phyloP scores from a whole-genome alignment of 2,113 vertebrate genomes.

The Lathamus discolor region DNA sequence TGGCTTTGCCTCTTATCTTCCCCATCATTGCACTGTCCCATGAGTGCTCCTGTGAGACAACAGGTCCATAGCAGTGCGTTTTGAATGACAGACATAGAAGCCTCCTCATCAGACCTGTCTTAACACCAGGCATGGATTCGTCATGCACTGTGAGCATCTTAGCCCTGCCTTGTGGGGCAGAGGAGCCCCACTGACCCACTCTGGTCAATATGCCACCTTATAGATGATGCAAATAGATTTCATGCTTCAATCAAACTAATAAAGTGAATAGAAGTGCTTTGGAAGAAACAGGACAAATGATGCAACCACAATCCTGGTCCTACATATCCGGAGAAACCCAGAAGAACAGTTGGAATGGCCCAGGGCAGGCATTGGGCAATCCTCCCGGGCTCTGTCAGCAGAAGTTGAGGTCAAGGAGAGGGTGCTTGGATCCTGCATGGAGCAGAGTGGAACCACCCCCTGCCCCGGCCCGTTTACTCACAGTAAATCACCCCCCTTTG shows the following conservation, averaged over 20 bases:
- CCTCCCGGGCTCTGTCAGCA: background rate
- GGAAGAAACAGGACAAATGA: background rate
- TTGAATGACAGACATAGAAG: background rate
- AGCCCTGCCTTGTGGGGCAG: background rate
- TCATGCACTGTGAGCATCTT: background rate
- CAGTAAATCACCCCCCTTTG: background rate
- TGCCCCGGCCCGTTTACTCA: background rate
- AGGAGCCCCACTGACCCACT: background rate
- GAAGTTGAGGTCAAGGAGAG: background rate
- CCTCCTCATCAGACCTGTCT: background rate
- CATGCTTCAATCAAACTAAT: background rate
- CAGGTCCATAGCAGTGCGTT: rapidly evolving
- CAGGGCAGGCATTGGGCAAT: background rate
- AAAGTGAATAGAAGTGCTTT: background rate
- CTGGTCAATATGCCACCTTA: background rate
- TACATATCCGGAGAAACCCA: background rate
- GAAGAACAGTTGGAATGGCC: background rate
- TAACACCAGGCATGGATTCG: background rate
- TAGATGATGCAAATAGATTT: background rate
- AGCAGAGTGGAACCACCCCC: background rate
- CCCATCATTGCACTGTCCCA: rapidly evolving
- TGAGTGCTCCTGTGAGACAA: rapidly evolving
- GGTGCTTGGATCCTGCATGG: background rate
- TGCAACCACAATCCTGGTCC: background rate
- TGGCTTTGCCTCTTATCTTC: background rate